Base-by-base conservation (phyloP, 2,888 invertebrate genomes). In the Charanyca ferruginea region DNA sequence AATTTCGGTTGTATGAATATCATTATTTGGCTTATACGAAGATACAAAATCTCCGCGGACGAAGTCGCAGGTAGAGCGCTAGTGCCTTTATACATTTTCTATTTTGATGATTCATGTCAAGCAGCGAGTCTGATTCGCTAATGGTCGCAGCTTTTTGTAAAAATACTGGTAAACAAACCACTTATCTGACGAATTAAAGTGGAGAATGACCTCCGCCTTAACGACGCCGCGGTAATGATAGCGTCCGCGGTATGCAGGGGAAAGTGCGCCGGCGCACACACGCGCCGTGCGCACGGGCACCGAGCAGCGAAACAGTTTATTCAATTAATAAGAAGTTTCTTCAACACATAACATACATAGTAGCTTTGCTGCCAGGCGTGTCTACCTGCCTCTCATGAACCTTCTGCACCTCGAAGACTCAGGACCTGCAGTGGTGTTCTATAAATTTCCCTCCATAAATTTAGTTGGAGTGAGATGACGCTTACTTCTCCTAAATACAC, bases 231-330 rank as follows among this genome's bases (percentile, higher is more conserved):
- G 52, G 51, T 28, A 38, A 44, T 49, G 66, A 51, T 22, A 62
- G 65, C 45, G 57, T 28, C 55, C 58, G 49, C 55, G 82, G 80
- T 62, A 70, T 82, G 83, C 70, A 62, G 73, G 80, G 54, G 80
- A 76, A 76, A 80, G 83, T 82, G 72, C 64, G 71, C 58, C n/a
- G 25, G n/a, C n/a, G 44, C 32, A n/a, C 20, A 32, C 61, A 28
- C 41, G 25, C 25, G 6, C 6, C 25, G 25, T 25, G 4, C 25
- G 25, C 25, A 6, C 25, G 4, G 25, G 6, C 25, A 25, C 25
- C 6, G 9, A 9, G 32, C 32, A 11, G 3, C 32, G 32, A 7
- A 11, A 11, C 32, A 32, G 11, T 11, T 32, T 3, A 32, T 32
- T 32, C 32, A 32, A 11, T 32, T 32, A 32, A 32, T 9, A 32